phyloP scores from a whole-genome alignment of 2,888 invertebrate species.

The Chelonus formosanus region DNA sequence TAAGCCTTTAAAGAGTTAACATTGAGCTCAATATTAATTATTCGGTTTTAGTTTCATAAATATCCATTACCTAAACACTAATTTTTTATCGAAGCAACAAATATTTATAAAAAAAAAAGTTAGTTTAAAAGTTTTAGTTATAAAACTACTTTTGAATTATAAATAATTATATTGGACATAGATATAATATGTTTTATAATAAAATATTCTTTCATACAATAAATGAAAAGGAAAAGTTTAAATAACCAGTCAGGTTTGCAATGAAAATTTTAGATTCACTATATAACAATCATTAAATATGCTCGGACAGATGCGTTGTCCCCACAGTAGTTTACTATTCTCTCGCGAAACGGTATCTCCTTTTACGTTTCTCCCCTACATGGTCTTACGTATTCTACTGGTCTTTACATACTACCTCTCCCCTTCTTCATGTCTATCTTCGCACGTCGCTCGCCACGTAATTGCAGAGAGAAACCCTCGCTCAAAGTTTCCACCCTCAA shows the following conservation, averaged over 20 bases:
- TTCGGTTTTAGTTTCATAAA: too few relatives aligned
- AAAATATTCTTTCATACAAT: neutral
- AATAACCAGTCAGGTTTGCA: neutral
- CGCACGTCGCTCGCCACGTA: conserved; percentile 41
- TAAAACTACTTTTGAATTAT: too few relatives aligned
- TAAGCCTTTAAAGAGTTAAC: too few relatives aligned
- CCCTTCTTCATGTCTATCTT: conserved; percentile 23
- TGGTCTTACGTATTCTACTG: conserved; percentile 19
- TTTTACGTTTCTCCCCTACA: conserved; percentile 31
- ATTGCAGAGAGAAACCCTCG: conserved; percentile 44
- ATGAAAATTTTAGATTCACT: conserved; percentile 32
- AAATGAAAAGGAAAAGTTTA: neutral
- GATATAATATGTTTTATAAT: too few relatives aligned
- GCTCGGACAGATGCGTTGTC: conserved; percentile 62
- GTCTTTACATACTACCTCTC: conserved; percentile 4
- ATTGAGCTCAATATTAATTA: too few relatives aligned
- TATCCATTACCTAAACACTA: too few relatives aligned
- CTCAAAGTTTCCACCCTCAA: conserved; percentile 27
- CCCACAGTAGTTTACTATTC: conserved; percentile 64
- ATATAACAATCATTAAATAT: conserved; percentile 58
- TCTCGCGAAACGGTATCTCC: conserved; percentile 45
- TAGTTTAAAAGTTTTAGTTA: too few relatives aligned
- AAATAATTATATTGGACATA: too few relatives aligned
- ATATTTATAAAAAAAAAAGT: too few relatives aligned
- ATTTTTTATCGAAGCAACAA: too few relatives aligned